Evolutionary conservation across 1,140 invertebrate genomes (phyloP), one percentile per base, ranked within the genome.

Genomic region (Papilio polytes): DNA sequence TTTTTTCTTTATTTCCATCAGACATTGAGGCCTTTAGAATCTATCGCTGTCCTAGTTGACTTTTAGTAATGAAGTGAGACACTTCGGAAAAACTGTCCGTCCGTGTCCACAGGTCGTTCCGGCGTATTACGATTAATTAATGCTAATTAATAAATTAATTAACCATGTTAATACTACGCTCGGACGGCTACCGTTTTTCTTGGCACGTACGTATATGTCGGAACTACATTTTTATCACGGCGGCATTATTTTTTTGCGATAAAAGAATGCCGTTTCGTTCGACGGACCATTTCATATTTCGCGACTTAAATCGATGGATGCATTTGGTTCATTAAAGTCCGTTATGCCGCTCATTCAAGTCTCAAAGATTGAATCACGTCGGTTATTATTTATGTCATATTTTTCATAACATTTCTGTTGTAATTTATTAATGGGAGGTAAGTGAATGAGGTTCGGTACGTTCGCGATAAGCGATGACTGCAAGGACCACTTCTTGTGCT

Each of bases 91-190:
- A 88, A 78, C 83, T 88, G 90, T 86, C 88, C 83, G 85, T 73
- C 87, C 89, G 89, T 86, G 83, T 31, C 83, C 88, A 83, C 78
- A 82, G 85, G 83, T 82, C 83, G 85, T 84, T 83, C 87, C 84
- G 85, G 86, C 81, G 86, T 87, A 86, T 87, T 89, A 91, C 88
- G 85, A 89, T 91, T 91, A 92, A 93, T 93, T 92, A 88, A 92
- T 92, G 88, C 86, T 91, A 94, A 93, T 93, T 91, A 92, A 93
- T 93, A 92, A 91, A 94, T 93, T 91, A 94, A 93, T 94, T 92
- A 91, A 87, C 86, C 89, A 92, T 92, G 89, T 90, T 90, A 91
- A 90, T 93, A 91, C 85, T 77, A 88, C 87, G 91, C 90, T 86
- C 86, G 83, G 91, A 81, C 82, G 88, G 85, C 80, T 88, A 85